Evolutionary conservation across 2,888 invertebrate genomes (phyloP).

Genomic region (Pristionchus fissidentatus): DNA sequence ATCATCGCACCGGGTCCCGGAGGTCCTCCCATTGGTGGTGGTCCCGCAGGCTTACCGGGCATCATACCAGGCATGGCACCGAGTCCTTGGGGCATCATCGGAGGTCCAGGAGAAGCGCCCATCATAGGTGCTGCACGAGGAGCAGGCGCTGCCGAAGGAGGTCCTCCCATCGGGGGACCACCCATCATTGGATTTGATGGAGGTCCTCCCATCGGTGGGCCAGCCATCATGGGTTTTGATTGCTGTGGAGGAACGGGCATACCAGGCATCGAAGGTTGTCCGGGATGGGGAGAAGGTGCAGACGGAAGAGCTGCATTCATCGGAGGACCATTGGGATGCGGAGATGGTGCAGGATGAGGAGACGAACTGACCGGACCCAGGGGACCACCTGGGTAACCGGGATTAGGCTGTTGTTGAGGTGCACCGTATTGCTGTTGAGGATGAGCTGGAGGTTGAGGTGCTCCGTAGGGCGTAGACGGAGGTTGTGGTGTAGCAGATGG

Average conservation of each 20-base stretch:
- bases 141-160: neutral
- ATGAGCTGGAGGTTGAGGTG: slow-evolving; percentile 24
- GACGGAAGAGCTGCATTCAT: neutral
- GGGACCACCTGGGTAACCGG: neutral
- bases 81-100: neutral
- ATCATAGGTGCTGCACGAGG: slow-evolving; percentile 13
- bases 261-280: neutral
- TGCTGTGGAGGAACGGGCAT: neutral
- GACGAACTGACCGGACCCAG: no score
- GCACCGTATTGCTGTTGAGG: slow-evolving; percentile 28
- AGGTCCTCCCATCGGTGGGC: slow-evolving; percentile 47
- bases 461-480: slow-evolving; percentile 10
- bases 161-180: slow-evolving; percentile 7
- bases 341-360: slow-evolving; percentile 1
- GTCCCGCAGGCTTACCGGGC: neutral
- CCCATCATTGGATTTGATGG: slow-evolving; percentile 38
- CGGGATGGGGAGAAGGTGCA: neutral
- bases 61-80: slow-evolving; percentile 18
- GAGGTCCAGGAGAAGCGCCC: neutral
- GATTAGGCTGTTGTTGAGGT: neutral
- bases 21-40: slow-evolving; percentile 35
- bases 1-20: slow-evolving; percentile 34
- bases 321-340: neutral
- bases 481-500: neutral
- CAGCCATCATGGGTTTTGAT: slow-evolving; percentile 48